A percentile compares a stretch with the other conserved stretches of the same genome.
Conservation (phyloP, 2,888 invertebrate species). For the Hypolimnas misippus region DNA sequence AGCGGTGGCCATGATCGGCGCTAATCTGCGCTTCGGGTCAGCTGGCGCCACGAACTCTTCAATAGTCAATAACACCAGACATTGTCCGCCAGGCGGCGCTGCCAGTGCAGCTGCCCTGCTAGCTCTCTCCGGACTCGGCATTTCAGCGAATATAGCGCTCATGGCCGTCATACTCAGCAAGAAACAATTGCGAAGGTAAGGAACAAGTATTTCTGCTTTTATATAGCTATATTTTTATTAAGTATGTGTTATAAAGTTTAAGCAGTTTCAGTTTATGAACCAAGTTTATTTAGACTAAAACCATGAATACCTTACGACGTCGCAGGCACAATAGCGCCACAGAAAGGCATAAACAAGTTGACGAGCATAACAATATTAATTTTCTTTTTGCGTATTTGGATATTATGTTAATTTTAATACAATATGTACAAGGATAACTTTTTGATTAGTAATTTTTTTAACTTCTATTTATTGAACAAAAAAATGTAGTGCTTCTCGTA, state of each 20-base stretch:
- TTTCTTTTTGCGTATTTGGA: no score
- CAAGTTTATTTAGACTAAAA: no score
- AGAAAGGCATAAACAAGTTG: no score
- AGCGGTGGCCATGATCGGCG: slow-evolving; percentile 91
- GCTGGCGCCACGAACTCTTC: slow-evolving; percentile 86
- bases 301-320: no score
- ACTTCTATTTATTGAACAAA: no score
- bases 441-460: no score
- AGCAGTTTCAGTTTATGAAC: neutral
- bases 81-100: slow-evolving; percentile 91
- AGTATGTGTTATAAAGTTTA: slow-evolving; percentile 1
- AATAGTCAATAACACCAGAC: slow-evolving; percentile 88
- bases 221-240: neutral
- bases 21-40: slow-evolving; percentile 89
- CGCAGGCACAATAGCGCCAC: no score
- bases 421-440: no score
- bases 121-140: slow-evolving; percentile 90
- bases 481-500: no score
- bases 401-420: no score
- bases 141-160: slow-evolving; percentile 91
- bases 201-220: slow-evolving; percentile 11
- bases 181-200: slow-evolving; percentile 90
- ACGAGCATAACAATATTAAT: no score
- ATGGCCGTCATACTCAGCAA: slow-evolving; percentile 92
- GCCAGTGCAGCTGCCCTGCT: slow-evolving; percentile 91